A percentile compares a stretch with the other conserved stretches of the same genome.
phyloP scores from a whole-genome alignment of 2,113 vertebrate genomes.

The Corydoras maculifer region DNA sequence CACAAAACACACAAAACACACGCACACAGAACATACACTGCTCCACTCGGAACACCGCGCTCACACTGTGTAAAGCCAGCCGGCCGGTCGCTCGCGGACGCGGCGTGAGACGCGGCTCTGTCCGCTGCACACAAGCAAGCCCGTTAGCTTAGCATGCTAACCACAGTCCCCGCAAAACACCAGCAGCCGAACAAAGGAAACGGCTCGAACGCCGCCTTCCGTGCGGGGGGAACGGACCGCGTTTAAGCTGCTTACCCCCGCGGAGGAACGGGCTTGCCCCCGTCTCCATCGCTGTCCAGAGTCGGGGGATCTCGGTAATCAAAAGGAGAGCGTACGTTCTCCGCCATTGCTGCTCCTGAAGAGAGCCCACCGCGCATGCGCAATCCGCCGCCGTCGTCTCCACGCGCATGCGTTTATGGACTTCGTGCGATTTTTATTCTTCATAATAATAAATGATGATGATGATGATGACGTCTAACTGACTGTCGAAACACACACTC shows the following conservation, averaged over 20 bases:
- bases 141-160: constrained; percentile 22
- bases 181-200: neutral
- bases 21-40: no score
- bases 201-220: no score
- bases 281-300: constrained; percentile 74
- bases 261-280: constrained; percentile 64
- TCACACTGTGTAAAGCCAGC: no score
- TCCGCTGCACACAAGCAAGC: constrained; percentile 13
- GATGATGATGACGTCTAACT: no score
- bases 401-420: neutral
- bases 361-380: constrained; percentile 59
- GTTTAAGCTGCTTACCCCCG: constrained; percentile 57
- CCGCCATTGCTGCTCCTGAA: constrained; percentile 70
- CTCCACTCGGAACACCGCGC: no score
- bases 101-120: neutral
- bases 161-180: neutral
- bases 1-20: no score
- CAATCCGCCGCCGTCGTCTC: constrained; percentile 14
- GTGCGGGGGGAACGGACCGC: no score
- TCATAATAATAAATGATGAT: neutral
- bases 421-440: neutral
- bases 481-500: no score
- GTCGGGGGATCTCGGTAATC: constrained; percentile 74
- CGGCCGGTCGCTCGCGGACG: no score
- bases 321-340: constrained; percentile 72